These are phyloP conservation scores for Hypselothyrea guttata DNA, from an alignment of 2,888 invertebrate species.

Conservation along the genomic window DNA sequence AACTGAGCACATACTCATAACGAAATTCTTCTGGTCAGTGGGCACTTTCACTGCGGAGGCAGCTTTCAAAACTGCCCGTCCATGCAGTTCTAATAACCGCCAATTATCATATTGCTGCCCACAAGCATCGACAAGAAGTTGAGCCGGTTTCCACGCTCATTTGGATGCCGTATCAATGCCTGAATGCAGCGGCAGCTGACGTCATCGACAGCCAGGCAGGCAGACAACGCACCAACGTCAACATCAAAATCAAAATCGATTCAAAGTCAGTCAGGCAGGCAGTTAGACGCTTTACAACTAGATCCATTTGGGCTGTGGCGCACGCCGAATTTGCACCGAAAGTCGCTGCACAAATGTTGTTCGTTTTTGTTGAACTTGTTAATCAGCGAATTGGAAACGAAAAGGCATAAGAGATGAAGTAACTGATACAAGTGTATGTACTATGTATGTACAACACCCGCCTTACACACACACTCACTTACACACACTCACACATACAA, in stretches of 20 bases:
- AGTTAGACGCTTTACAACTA: slow-evolving; percentile 21
- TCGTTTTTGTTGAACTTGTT: slow-evolving; percentile 69
- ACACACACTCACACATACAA: slow-evolving; percentile 11
- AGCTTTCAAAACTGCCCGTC: slow-evolving; percentile 45
- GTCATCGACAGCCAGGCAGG: too few relatives aligned
- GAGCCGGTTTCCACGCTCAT: slow-evolving; percentile 27
- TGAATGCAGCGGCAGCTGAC: slow-evolving; percentile 43
- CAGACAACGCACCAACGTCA: slow-evolving; percentile 19
- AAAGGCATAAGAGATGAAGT: slow-evolving; percentile 72
- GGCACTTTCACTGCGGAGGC: slow-evolving; percentile 62
- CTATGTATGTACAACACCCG: slow-evolving; percentile 23
- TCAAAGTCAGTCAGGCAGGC: slow-evolving; percentile 14
- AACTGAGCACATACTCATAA: slow-evolving; percentile 20
- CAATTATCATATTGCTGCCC: slow-evolving; percentile 61
- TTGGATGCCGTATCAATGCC: slow-evolving; percentile 40
- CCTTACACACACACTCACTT: slow-evolving; percentile 15
- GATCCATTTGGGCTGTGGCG: slow-evolving; percentile 35
- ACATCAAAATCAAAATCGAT: slow-evolving; percentile 24
- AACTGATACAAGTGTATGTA: slow-evolving; percentile 55
- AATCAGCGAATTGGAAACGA: slow-evolving; percentile 78
- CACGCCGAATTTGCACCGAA: slow-evolving; percentile 67
- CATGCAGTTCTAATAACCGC: slow-evolving; percentile 68
- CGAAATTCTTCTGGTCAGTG: slow-evolving; percentile 27
- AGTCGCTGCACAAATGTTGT: slow-evolving; percentile 53
- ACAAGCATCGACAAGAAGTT: slow-evolving; percentile 18